Evolutionary conservation across 2,797 vertebrate genomes (phyloP).

Genomic region (Saxicola maurus): DNA sequence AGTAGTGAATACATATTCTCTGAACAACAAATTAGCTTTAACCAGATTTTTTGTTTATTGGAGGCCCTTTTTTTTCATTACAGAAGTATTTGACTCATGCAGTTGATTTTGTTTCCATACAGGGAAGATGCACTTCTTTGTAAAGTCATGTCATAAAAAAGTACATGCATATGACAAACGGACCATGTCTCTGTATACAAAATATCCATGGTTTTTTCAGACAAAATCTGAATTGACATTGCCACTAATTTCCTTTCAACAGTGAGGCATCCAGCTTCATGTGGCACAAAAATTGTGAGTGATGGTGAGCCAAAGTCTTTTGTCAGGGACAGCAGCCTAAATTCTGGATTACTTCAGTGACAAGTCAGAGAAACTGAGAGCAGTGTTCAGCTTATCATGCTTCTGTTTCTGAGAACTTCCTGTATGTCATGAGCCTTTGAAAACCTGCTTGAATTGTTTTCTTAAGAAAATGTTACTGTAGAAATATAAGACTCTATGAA

Average conservation of each 20-base stretch:
- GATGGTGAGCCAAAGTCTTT: neutral
- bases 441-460: neutral
- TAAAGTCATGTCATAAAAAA: neutral
- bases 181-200: accelerated
- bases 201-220: neutral
- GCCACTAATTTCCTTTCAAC: neutral
- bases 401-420: neutral
- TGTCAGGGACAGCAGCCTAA: neutral
- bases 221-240: neutral
- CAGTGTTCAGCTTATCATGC: neutral
- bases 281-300: neutral
- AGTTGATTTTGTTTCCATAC: neutral
- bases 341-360: neutral
- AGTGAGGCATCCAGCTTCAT: neutral
- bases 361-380: neutral
- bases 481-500: neutral
- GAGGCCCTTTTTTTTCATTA: neutral
- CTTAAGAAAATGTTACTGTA: neutral
- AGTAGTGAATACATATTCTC: neutral
- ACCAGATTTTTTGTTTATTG: neutral
- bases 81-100: neutral
- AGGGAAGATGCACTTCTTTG: neutral
- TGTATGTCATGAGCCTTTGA: neutral
- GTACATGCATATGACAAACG: neutral
- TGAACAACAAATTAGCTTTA: neutral